Evolutionary conservation across 2,113 vertebrate species (phyloP).

Genomic region (Calidris pugnax): DNA sequence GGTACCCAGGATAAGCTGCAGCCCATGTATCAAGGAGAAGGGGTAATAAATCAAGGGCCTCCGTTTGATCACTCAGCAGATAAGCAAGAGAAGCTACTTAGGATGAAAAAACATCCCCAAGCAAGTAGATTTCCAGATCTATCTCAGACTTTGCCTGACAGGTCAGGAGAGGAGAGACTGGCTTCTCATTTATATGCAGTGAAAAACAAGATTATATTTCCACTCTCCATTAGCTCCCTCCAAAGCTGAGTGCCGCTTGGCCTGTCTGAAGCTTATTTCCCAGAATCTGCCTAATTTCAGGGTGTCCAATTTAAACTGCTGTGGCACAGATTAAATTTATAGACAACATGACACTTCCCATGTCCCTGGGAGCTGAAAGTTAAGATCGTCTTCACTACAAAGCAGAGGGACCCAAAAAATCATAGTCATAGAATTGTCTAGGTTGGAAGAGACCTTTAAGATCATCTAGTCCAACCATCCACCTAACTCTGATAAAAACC

Average conservation of each 20-base stretch:
- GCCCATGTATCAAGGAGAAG: slow-evolving; percentile 33
- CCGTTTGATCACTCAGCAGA: neutral
- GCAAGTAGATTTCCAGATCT: slow-evolving; percentile 2
- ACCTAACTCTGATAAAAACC: too few species aligned
- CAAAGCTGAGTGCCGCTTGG: neutral
- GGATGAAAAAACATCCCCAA: neutral
- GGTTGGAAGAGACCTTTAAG: too few species aligned
- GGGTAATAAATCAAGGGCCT: slow-evolving; percentile 32
- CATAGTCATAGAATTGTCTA: too few species aligned
- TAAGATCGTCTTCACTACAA: neutral
- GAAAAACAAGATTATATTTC: neutral
- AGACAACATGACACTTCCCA: neutral
- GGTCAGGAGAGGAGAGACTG: neutral
- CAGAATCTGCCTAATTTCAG: neutral
- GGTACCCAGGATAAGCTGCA: neutral
- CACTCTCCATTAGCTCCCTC: neutral
- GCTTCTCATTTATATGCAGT: neutral
- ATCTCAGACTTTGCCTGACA: neutral
- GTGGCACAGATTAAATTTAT: neutral
- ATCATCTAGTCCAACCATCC: too few species aligned
- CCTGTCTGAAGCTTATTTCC: neutral
- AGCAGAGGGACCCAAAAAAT: neutral
- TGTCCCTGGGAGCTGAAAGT: neutral
- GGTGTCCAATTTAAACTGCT: neutral
- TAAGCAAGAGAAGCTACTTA: slow-evolving; percentile 9